Evolutionary conservation across 1,140 invertebrate species (phyloP).

Genomic region (Agrilus planipennis): DNA sequence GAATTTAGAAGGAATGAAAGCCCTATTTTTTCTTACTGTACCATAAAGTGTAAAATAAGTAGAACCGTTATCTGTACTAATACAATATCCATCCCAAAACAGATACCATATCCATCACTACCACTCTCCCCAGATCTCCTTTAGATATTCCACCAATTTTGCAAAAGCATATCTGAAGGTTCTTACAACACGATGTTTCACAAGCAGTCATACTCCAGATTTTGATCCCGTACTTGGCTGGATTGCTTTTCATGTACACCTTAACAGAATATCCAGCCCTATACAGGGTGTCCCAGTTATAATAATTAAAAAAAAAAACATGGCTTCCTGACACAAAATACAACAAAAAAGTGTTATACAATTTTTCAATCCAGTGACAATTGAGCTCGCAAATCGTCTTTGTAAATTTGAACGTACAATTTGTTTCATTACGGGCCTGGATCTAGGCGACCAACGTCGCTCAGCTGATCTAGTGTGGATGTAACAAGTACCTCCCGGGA

Average conservation of each 20-base stretch:
- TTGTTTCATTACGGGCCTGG: no score
- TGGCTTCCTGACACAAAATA: no score
- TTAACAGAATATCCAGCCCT: no score
- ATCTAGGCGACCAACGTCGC: no score
- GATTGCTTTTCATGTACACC: slow-evolving; percentile 35
- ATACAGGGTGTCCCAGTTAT: no score
- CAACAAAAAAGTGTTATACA: no score
- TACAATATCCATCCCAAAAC: slow-evolving; percentile 14
- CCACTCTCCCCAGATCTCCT: slow-evolving; percentile 11
- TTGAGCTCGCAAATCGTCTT: no score
- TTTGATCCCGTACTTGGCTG: slow-evolving; percentile 37
- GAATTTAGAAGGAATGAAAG: background rate
- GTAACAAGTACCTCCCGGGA: no score
- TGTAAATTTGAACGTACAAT: no score
- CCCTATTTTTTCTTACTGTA: slow-evolving; percentile 7
- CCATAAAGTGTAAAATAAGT: slow-evolving; percentile 12
- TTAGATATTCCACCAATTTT: slow-evolving; percentile 1
- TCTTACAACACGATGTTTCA: slow-evolving; percentile 20
- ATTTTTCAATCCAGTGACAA: no score
- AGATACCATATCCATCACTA: slow-evolving; percentile 18
- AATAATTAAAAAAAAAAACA: no score
- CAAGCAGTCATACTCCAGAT: slow-evolving; percentile 27
- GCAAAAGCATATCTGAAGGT: slow-evolving; percentile 1
- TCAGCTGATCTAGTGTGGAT: no score
- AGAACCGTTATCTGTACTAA: slow-evolving; percentile 19